phyloP scores from a whole-genome alignment of 2,113 vertebrate species.

The Melierax canorus region DNA sequence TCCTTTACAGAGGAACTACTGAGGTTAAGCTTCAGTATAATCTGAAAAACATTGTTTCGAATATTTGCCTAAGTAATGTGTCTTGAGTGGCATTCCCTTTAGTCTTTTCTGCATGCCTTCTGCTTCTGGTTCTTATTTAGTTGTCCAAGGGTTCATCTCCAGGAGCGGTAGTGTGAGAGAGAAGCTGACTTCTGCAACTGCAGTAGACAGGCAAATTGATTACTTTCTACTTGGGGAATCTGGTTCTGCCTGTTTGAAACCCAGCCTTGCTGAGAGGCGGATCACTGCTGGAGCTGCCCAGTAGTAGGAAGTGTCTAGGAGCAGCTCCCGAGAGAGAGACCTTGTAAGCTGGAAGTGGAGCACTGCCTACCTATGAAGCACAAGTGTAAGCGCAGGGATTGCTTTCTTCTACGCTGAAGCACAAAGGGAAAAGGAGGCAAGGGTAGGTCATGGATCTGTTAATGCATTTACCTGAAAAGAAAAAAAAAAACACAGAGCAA shows the following conservation, averaged over 20 bases:
- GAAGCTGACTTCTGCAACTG: conserved; percentile 31
- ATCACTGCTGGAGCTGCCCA: conserved; percentile 35
- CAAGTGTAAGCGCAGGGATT: neutral
- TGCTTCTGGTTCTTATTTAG: neutral
- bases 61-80: neutral
- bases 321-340: neutral
- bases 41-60: neutral
- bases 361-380: neutral
- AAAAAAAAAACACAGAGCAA: neutral
- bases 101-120: conserved; percentile 42
- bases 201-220: conserved; percentile 44
- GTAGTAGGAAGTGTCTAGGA: conserved; percentile 60
- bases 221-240: conserved; percentile 76
- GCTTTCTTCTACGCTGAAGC: neutral
- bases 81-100: neutral
- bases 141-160: conserved; percentile 18
- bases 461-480: neutral
- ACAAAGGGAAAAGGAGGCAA: neutral
- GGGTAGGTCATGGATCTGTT: neutral
- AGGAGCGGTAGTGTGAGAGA: conserved; percentile 8
- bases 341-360: neutral
- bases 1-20: neutral
- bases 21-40: conserved; percentile 14
- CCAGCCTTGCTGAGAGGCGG: conserved; percentile 74
- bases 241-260: conserved; percentile 74